These are phyloP conservation scores for Archegozetes longisetosus DNA, from an alignment of 1,140 invertebrate species.

Conservation along the genomic window DNA sequence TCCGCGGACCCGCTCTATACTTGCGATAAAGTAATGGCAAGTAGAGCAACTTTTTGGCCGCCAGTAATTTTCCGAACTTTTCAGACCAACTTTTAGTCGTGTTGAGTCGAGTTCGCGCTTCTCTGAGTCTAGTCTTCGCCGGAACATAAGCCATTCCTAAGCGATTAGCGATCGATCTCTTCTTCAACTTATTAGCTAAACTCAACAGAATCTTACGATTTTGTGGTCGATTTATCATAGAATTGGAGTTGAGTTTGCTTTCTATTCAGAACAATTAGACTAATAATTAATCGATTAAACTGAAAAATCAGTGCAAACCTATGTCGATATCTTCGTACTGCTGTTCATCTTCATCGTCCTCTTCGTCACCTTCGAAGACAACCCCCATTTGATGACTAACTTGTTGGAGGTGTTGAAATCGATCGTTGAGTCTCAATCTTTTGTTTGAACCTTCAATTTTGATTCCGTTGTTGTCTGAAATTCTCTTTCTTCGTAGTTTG, in stretches of 20 bases:
- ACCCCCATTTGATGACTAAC: not conserved
- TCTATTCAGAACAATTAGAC: not conserved
- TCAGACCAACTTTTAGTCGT: not conserved
- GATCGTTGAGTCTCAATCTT: not conserved
- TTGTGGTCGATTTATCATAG: not conserved
- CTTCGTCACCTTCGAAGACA: not conserved
- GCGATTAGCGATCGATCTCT: not conserved
- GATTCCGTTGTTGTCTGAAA: not conserved
- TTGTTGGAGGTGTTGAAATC: not conserved
- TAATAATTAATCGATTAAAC: not conserved
- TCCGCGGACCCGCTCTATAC: not conserved
- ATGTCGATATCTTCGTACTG: not conserved
- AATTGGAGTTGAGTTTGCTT: not conserved
- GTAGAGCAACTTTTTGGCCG: not conserved
- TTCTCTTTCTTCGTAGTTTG: not conserved
- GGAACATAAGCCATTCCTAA: not conserved
- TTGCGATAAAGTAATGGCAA: not conserved
- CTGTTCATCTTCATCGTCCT: not conserved
- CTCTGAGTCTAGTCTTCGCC: not conserved
- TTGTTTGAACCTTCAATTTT: not conserved
- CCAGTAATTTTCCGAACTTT: not conserved
- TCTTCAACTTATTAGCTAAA: not conserved
- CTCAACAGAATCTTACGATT: not conserved
- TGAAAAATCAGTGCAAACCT: not conserved
- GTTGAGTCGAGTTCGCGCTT: not conserved